A percentile compares a stretch with the other conserved stretches of the same genome.
These are phyloP conservation scores for Oreochromis spilurus DNA, from an alignment of 2,113 vertebrate species.

Conservation along the genomic window DNA sequence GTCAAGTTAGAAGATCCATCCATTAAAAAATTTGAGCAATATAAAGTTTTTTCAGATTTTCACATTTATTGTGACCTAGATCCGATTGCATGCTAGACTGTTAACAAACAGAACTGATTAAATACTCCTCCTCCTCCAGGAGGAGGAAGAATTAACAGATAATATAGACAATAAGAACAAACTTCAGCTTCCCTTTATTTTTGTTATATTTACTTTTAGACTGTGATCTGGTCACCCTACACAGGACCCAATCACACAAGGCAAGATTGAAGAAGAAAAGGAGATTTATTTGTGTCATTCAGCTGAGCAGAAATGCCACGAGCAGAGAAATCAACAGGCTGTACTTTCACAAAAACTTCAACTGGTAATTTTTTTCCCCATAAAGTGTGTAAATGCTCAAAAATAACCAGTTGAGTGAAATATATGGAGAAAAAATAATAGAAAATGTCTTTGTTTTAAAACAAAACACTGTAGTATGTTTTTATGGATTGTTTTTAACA, in stretches of 20 bases:
- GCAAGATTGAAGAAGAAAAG: background rate
- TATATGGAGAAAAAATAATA: background rate
- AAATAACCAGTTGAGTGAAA: background rate
- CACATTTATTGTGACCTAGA: background rate
- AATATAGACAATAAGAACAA: background rate
- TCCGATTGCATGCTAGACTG: background rate
- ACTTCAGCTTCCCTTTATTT: background rate
- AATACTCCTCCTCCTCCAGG: background rate
- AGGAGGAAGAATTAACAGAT: background rate
- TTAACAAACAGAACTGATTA: background rate
- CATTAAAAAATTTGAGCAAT: background rate
- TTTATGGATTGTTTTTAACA: background rate
- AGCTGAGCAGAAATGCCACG: background rate
- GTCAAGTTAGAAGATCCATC: background rate
- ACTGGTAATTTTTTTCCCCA: fast-evolving
- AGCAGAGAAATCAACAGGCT: background rate
- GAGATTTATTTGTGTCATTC: background rate
- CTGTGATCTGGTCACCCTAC: background rate
- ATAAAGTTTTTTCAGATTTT: background rate
- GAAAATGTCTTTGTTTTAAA: background rate
- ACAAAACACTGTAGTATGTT: background rate
- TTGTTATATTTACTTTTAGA: background rate
- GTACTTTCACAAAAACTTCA: background rate
- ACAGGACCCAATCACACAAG: background rate
- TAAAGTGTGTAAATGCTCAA: background rate